A percentile compares a stretch with the other conserved stretches of the same genome.
phyloP scores from a whole-genome alignment of 2,888 invertebrate genomes.

The Cryptophagus acutangulus region DNA sequence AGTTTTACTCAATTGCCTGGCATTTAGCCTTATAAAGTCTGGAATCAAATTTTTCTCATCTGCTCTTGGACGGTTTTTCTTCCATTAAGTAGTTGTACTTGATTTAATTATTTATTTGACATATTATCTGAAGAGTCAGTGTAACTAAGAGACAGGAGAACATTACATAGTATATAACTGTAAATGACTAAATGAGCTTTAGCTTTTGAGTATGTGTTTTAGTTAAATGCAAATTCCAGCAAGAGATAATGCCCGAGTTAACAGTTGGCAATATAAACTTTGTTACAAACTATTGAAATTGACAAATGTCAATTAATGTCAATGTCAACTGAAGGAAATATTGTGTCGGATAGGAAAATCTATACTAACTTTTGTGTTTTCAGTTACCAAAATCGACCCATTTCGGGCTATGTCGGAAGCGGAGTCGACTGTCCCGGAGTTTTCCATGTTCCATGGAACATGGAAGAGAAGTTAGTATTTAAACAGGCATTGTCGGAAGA shows the following conservation, averaged over 20 bases:
- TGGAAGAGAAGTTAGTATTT: slow-evolving; percentile 2
- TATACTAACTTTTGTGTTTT: slow-evolving; percentile 9
- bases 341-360: slow-evolving; percentile 8
- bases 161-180: too few species aligned
- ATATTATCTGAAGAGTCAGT: too few species aligned
- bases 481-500: not conserved
- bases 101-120: too few species aligned
- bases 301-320: slow-evolving; percentile 9
- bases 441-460: not conserved
- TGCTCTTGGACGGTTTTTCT: too few species aligned
- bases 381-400: slow-evolving; percentile 3
- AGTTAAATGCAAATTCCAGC: too few species aligned
- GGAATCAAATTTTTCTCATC: too few species aligned
- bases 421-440: slow-evolving; percentile 1
- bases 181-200: too few species aligned
- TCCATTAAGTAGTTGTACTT: too few species aligned
- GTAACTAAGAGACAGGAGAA: too few species aligned
- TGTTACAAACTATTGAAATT: slow-evolving; percentile 8
- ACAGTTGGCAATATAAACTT: slow-evolving; percentile 8
- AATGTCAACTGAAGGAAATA: slow-evolving; percentile 8
- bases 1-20: too few species aligned
- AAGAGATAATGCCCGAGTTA: slow-evolving; percentile 1
- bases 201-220: too few species aligned
- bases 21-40: too few species aligned
- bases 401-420: not conserved